These are phyloP conservation scores for Distichodus sexfasciatus DNA, from an alignment of 2,797 vertebrate genomes.

Conservation along the genomic window DNA sequence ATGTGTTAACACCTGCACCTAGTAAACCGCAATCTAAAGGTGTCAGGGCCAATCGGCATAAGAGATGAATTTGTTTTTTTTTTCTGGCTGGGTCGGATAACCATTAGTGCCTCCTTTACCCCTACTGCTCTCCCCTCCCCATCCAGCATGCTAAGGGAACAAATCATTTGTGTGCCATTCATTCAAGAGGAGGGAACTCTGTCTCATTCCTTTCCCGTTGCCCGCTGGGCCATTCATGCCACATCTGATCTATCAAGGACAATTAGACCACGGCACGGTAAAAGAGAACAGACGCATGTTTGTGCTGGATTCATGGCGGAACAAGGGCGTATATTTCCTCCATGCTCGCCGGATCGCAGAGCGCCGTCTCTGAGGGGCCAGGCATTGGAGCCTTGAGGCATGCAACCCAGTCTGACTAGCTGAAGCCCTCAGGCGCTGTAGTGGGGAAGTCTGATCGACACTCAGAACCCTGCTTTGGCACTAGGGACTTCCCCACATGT, in stretches of 20 bases:
- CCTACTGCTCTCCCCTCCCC: slow-evolving; percentile 24
- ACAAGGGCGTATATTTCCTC: slow-evolving; percentile 55
- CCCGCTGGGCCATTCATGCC: slow-evolving; percentile 37
- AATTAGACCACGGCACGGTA: slow-evolving; percentile 47
- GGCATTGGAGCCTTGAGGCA: slow-evolving; percentile 23
- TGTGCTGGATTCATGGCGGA: slow-evolving; percentile 49
- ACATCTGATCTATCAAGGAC: slow-evolving; percentile 50
- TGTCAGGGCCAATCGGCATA: slow-evolving; percentile 57
- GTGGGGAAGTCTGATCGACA: slow-evolving; percentile 25
- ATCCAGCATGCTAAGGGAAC: slow-evolving; percentile 11
- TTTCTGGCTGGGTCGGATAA: slow-evolving; percentile 36
- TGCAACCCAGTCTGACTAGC: slow-evolving; percentile 13
- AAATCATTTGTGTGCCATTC: slow-evolving; percentile 19
- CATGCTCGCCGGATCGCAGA: slow-evolving; percentile 42
- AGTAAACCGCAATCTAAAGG: slow-evolving; percentile 63
- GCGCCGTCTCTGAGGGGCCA: slow-evolving; percentile 41
- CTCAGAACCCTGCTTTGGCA: slow-evolving; percentile 22
- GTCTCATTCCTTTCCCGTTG: slow-evolving; percentile 17
- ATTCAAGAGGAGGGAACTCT: slow-evolving; percentile 15
- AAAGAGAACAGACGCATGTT: slow-evolving; percentile 53
- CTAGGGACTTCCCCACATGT: slow-evolving; percentile 16
- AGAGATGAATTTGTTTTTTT: slow-evolving; percentile 55
- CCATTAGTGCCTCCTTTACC: slow-evolving; percentile 28
- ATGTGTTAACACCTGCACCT: slow-evolving; percentile 67
- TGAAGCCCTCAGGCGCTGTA: slow-evolving; percentile 33